These are phyloP conservation scores for Lasioglossum baleicum DNA, from an alignment of 1,140 invertebrate species.

Conservation along the genomic window DNA sequence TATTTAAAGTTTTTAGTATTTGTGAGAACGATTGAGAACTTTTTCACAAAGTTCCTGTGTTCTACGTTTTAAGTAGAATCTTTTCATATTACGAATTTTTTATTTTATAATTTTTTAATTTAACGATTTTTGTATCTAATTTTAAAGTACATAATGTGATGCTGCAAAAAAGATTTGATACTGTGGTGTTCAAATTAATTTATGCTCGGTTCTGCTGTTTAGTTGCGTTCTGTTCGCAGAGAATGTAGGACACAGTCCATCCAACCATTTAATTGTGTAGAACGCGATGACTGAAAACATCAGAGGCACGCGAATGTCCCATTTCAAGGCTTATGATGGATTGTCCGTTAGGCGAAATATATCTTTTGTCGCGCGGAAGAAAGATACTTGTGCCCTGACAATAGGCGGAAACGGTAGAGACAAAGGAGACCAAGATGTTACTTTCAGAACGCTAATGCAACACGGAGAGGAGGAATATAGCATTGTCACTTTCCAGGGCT, in stretches of 20 bases:
- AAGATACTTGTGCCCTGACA: conserved; percentile 16
- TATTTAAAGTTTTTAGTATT: no score
- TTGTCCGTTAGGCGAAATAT: conserved; percentile 24
- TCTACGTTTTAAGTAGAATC: no score
- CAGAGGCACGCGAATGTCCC: conserved; percentile 10
- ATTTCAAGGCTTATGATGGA: conserved; percentile 13
- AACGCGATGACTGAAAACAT: not conserved
- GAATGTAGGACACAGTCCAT: not conserved
- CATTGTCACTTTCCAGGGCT: conserved; percentile 8
- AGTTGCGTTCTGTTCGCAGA: not conserved
- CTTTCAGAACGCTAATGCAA: conserved; percentile 38
- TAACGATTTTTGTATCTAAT: no score
- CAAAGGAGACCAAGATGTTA: conserved; percentile 18
- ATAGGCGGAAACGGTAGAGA: conserved; percentile 24
- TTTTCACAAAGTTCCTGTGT: no score
- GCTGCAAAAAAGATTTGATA: not conserved
- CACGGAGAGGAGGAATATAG: not conserved
- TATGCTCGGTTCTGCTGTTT: not conserved
- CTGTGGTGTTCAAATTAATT: not conserved
- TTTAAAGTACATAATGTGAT: no score
- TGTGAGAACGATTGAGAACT: no score
- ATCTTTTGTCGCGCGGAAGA: not conserved
- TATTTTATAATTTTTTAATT: no score
- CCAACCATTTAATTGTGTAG: not conserved
- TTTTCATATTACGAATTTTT: no score